Conservation (phyloP, 1,140 invertebrate species). For the Atopsyche davidsoni region DNA sequence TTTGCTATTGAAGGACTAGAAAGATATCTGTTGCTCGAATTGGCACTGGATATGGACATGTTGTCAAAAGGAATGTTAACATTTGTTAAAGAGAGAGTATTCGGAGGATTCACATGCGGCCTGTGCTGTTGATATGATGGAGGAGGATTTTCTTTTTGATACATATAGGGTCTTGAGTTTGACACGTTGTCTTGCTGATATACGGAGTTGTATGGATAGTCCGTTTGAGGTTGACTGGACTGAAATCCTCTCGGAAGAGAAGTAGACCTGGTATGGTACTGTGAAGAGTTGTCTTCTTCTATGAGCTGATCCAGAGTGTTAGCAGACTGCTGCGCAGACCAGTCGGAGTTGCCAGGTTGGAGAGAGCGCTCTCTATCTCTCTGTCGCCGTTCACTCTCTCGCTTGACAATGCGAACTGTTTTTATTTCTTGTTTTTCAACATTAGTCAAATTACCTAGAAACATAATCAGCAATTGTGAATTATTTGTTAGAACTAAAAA, state of each 20-base stretch:
- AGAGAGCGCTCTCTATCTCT: constrained; percentile 60
- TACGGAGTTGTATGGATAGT: constrained; percentile 39
- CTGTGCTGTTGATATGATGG: constrained; percentile 9
- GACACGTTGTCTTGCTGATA: constrained; percentile 22
- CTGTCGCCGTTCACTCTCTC: constrained; percentile 79
- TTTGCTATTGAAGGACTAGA: constrained; percentile 25
- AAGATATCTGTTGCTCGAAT: constrained; percentile 23
- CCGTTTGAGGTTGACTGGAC: constrained; percentile 35
- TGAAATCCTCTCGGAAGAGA: constrained; percentile 36
- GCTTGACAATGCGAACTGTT: constrained; percentile 88
- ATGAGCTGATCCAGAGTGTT: constrained; percentile 50
- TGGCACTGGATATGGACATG: constrained; percentile 19
- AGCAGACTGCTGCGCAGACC: constrained; percentile 33
- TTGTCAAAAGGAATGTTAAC: constrained; percentile 29
- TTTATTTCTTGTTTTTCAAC: constrained; percentile 85
- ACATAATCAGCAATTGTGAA: constrained; percentile 7
- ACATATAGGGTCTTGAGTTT: constrained; percentile 16
- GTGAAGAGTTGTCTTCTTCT: constrained; percentile 46
- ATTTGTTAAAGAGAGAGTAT: constrained; percentile 27
- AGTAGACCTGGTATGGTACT: constrained; percentile 38
- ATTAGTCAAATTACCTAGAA: constrained; percentile 64
- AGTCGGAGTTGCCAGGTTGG: constrained; percentile 42
- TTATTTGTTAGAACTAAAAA: neutral
- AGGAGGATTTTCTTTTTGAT: constrained; percentile 13
- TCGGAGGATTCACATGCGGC: constrained; percentile 24